These are phyloP conservation scores for Corapipo altera DNA, from an alignment of 2,113 vertebrate genomes.

Conservation along the genomic window DNA sequence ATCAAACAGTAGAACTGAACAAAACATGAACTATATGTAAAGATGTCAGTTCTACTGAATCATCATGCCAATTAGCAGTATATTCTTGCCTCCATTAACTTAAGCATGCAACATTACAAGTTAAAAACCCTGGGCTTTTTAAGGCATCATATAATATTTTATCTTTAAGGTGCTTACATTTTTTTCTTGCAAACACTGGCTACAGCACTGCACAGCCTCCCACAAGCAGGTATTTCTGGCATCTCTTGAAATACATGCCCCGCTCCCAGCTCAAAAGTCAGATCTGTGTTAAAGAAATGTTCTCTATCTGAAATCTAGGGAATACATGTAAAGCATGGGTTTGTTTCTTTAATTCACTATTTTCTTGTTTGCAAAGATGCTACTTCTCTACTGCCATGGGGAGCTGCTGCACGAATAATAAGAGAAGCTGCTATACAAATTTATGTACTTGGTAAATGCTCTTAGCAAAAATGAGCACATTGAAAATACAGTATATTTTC, in stretches of 20 bases:
- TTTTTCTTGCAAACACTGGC: not conserved
- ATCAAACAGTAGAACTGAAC: conserved; percentile 19
- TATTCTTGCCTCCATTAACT: conserved; percentile 49
- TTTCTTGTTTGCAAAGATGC: not conserved
- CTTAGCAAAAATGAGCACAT: not conserved
- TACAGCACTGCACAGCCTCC: not conserved
- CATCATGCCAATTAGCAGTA: conserved; percentile 21
- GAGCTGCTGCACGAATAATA: not conserved
- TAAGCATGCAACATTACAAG: not conserved
- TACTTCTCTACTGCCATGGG: not conserved
- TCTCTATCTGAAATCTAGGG: not conserved
- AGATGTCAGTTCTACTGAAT: not conserved
- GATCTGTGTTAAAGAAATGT: not conserved
- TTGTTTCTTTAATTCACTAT: not conserved
- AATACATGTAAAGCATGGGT: not conserved
- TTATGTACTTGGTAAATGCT: not conserved
- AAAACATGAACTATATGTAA: not conserved
- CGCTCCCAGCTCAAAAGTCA: not conserved
- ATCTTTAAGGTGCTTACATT: conserved; percentile 50
- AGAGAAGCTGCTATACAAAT: not conserved
- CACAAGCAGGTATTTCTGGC: not conserved
- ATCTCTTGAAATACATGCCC: not conserved
- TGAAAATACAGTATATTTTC: not conserved
- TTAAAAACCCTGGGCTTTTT: conserved; percentile 8
- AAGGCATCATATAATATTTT: not conserved